Evolutionary conservation across 2,888 invertebrate species (phyloP).

Genomic region (Campoplex nolae): DNA sequence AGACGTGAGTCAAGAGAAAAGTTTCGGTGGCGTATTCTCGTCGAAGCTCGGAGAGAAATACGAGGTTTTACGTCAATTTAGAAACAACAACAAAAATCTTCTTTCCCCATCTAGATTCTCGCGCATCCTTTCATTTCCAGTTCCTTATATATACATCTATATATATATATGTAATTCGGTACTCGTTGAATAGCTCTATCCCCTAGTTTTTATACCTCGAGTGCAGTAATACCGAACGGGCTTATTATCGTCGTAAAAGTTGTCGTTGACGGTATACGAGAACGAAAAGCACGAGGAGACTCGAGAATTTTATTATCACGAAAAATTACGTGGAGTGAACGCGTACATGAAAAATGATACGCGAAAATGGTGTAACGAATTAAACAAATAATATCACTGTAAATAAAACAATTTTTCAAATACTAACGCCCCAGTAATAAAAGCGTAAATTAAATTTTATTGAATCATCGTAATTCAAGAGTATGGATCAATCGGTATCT

Average conservation of each 20-base stretch:
- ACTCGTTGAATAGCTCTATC: slow-evolving; percentile 23
- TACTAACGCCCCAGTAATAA: not conserved
- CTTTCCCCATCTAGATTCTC: not conserved
- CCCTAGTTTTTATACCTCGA: slow-evolving; percentile 59
- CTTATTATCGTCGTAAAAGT: slow-evolving; percentile 78
- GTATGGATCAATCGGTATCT: no score
- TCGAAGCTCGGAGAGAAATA: slow-evolving; percentile 22
- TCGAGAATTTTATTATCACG: slow-evolving; percentile 61
- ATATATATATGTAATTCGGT: not conserved
- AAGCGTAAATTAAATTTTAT: not conserved
- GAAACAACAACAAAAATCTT: slow-evolving; percentile 71
- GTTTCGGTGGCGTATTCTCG: slow-evolving; percentile 18
- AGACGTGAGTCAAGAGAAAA: slow-evolving; percentile 1
- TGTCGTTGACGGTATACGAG: slow-evolving; percentile 60
- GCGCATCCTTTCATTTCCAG: slow-evolving; percentile 7
- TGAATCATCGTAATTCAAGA: not conserved
- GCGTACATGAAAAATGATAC: slow-evolving; percentile 1
- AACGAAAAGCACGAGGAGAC: not conserved
- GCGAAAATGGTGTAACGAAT: slow-evolving; percentile 15
- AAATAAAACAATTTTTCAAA: slow-evolving; percentile 2
- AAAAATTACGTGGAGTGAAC: slow-evolving; percentile 27
- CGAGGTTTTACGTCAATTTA: slow-evolving; percentile 75
- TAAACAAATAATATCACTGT: not conserved
- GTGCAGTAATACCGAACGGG: slow-evolving; percentile 71
- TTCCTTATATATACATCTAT: not conserved